Evolutionary conservation across 2,113 vertebrate species (phyloP).

Genomic region (Morone chrysops): DNA sequence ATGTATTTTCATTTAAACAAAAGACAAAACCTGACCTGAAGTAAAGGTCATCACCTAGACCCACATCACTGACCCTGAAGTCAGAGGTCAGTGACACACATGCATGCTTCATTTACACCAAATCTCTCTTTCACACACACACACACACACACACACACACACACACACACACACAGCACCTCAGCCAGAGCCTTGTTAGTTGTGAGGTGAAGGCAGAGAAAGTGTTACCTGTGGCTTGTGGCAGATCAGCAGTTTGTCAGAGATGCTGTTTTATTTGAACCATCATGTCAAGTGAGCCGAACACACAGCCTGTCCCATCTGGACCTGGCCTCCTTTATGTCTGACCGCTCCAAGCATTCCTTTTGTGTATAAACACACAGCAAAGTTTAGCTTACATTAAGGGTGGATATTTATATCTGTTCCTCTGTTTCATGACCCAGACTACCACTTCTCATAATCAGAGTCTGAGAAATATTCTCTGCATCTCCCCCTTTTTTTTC

Average conservation of each 20-base stretch:
- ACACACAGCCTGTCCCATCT: slow-evolving; percentile 17
- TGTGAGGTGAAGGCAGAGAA: slow-evolving; percentile 23
- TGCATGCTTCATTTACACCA: background rate
- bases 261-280: slow-evolving; percentile 6
- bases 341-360: background rate
- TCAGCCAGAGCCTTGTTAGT: slow-evolving; percentile 17
- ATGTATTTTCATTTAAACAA: background rate
- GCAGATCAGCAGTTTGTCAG: slow-evolving; percentile 5
- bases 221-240: background rate
- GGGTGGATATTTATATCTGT: background rate
- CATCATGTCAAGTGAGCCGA: background rate
- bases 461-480: background rate
- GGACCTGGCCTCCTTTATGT: background rate
- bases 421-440: background rate
- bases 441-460: background rate
- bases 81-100: slow-evolving; percentile 26
- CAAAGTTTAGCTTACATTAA: slow-evolving; percentile 13
- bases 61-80: background rate
- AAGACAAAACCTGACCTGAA: background rate
- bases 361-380: slow-evolving; percentile 29
- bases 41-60: background rate
- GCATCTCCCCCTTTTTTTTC: background rate
- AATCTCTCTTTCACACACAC: background rate
- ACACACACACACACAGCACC: slow-evolving; percentile 1
- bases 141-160: slow-evolving; percentile 7